Conservation (phyloP, 2,797 vertebrate genomes). For the Onychomys torridus region DNA sequence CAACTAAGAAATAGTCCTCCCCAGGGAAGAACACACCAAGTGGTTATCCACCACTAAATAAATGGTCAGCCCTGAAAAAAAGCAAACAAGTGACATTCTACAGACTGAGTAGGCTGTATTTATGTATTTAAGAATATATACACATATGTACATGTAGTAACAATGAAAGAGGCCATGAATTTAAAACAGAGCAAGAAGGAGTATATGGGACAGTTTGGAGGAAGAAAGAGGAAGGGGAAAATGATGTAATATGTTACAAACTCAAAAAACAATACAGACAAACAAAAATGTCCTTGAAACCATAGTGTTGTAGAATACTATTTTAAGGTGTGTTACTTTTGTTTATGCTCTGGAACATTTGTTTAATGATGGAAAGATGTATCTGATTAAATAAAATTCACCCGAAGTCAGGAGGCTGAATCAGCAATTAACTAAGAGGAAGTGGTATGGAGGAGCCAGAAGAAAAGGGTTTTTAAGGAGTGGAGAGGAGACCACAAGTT, state of each 20-base stretch:
- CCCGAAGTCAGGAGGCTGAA: too few relatives aligned
- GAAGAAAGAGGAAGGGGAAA: not conserved
- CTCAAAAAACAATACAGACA: not conserved
- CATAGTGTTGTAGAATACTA: not conserved
- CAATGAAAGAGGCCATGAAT: not conserved
- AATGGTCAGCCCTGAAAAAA: not conserved
- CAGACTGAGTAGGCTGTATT: not conserved
- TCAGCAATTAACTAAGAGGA: too few relatives aligned
- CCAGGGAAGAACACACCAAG: not conserved
- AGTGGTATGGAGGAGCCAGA: too few relatives aligned
- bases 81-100: not conserved
- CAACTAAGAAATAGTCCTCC: not conserved
- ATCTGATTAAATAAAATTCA: too few relatives aligned
- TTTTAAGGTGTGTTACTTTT: too few relatives aligned
- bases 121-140: not conserved
- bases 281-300: not conserved
- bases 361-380: too few relatives aligned
- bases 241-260: not conserved
- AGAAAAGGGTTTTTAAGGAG: too few relatives aligned
- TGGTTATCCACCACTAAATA: not conserved
- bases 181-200: not conserved
- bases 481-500: too few relatives aligned
- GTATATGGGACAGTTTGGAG: not conserved
- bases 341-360: too few relatives aligned
- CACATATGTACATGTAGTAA: not conserved